Evolutionary conservation across 2,888 invertebrate species (phyloP), one percentile per base, ranked within the genome.

Genomic region (Dynastes tityus): DNA sequence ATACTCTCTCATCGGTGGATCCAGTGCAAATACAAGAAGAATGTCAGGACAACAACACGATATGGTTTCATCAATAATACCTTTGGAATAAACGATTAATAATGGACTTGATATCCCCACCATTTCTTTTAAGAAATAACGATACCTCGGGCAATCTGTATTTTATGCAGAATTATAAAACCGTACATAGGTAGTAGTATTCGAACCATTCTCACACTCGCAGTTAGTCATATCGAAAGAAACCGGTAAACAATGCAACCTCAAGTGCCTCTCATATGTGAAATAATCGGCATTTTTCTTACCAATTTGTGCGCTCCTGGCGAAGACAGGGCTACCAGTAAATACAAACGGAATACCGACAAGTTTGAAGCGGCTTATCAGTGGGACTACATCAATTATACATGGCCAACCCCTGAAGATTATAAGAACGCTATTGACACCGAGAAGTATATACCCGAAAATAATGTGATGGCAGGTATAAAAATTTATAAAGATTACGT

Each of bases 341-440:
- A 78, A 63, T 58, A 65, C 27, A 80, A 76, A 73, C 65, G 81
- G 49, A 80, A 81, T 27, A 81, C 80, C n/a, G 80, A 81, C 63
- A 80, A 92, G 85, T 93, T 94, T 86, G 89, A 91, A 78, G 92
- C 93, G 68, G 90, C 92, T 76, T 94, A 93, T 89, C 92, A 94
- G 88, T 95, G 94, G 94, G 92, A 91, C 85, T 90, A 90, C 81
- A 89, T 94, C 80, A 93, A 94, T 86, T 93, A 92, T 87, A 91
- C 91, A 55, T 95, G 94, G 93, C 90, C 90, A 51, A 90, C 91
- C 76, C 90, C 90, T 70, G 91, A 89, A 82, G 90, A 90, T 27
- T 91, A 92, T 80, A 89, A 90, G 74, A 87, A 88, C 82, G 93
- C 92, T 80, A 85, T 79, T 9, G 79, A 79, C 11, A 55, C 77